Base-by-base conservation (phyloP, 2,888 invertebrate species). In the Phlogophora meticulosa region DNA sequence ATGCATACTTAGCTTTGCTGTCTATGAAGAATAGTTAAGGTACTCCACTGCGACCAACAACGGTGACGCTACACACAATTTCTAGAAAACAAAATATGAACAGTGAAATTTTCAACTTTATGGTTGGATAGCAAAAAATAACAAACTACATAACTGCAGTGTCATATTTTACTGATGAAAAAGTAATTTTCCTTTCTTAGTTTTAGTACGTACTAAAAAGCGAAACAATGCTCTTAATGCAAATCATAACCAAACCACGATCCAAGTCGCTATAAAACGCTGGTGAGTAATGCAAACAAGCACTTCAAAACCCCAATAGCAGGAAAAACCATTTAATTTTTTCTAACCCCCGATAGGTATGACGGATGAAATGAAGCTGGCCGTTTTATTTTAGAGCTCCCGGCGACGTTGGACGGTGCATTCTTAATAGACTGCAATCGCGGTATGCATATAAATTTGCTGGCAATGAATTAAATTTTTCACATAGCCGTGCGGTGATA, bases 381-480 rank as follows among this genome's bases (percentile, higher is more conserved):
- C 88, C 89, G 83, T 89, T 90, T 88, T 89, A 89, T 87, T 89
- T 90, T 84, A 88, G 82, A 85, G 75, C 81, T 78, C 81, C 69
- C 63, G 48, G 78, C 67, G 84, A 85, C 87, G 88, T 85, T 80
- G 75, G 83, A 88, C 82, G 86, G 88, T 92, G 93, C 92, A 93
- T 92, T 91, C 90, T 88, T 92, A 91, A 92, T 92, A 90, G 87
- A 92, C 85, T 91, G 90, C 92, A 91, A 87, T 75, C 87, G 87
- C 82, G 93, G 91, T 88, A 92, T 93, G 93, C 93, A 93, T 93
- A 93, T 90, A 91, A 93, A 92, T 91, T 87, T 84, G 81, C 83
- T 77, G 78, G 87, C 87, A 85, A 90, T 90, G 91, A 92, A 93
- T 92, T 91, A 91, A 91, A 91, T 92, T 92, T 92, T 92, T 91